These are phyloP conservation scores for Stegophylla sp. DNA, from an alignment of 2,888 invertebrate species.

Conservation along the genomic window DNA sequence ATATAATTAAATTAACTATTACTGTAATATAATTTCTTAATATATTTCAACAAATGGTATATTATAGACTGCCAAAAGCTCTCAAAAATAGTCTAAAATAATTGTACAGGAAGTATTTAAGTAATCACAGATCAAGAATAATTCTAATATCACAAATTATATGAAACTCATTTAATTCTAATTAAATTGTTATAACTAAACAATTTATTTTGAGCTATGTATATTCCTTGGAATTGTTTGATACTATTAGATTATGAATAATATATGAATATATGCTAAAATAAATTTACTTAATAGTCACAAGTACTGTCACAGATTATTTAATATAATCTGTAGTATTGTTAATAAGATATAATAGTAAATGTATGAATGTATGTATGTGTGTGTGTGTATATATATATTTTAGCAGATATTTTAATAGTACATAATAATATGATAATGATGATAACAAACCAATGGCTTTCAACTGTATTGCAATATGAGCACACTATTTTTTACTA, in stretches of 20 bases:
- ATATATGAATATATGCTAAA: neutral
- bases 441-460: no score
- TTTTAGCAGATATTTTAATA: no score
- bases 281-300: constrained; percentile 18
- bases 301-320: no score
- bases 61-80: constrained; percentile 29
- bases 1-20: constrained; percentile 23
- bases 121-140: constrained; percentile 58
- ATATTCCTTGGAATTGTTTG: neutral
- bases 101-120: constrained; percentile 38
- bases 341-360: neutral
- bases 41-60: constrained; percentile 19
- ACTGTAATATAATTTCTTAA: neutral
- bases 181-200: constrained; percentile 28
- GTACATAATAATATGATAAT: no score
- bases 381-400: no score
- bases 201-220: constrained; percentile 48
- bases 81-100: constrained; percentile 38
- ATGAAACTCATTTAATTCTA: constrained; percentile 34
- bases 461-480: no score
- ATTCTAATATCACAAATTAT: constrained; percentile 58
- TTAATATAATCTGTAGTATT: no score
- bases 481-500: no score
- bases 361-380: neutral
- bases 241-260: neutral